phyloP scores from a whole-genome alignment of 2,113 vertebrate species.

The Taxidea taxus region DNA sequence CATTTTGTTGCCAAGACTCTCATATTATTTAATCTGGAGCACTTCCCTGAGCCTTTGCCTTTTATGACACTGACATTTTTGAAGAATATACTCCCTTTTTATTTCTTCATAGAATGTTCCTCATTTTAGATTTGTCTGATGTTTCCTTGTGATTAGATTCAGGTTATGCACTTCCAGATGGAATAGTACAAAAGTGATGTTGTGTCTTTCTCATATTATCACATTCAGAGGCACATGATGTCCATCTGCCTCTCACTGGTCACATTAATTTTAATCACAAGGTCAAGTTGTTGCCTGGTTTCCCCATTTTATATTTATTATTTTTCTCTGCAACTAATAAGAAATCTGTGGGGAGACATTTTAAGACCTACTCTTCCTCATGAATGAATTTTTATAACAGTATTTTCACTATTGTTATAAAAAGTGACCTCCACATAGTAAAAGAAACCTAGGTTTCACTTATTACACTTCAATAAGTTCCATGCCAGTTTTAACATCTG shows the following conservation, averaged over 20 bases:
- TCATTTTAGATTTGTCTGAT: not conserved
- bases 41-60: not conserved
- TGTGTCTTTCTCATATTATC: not conserved
- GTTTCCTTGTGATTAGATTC: not conserved
- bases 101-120: not conserved
- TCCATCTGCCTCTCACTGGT: not conserved
- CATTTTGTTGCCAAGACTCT: not conserved
- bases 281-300: not conserved
- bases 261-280: slow-evolving; percentile 25
- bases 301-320: slow-evolving; percentile 40
- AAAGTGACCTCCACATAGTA: slow-evolving; percentile 29
- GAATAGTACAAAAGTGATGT: not conserved
- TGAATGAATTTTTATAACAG: slow-evolving; percentile 51
- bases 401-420: slow-evolving; percentile 33
- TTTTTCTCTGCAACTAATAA: slow-evolving; percentile 36
- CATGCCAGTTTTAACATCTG: slow-evolving; percentile 43
- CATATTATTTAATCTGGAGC: not conserved
- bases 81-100: not conserved
- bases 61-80: not conserved
- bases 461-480: slow-evolving; percentile 30
- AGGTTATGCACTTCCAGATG: not conserved
- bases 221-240: not conserved
- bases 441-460: slow-evolving; percentile 46
- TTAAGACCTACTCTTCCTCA: slow-evolving; percentile 22
- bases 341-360: slow-evolving; percentile 16